Evolutionary conservation across 2,113 vertebrate genomes (phyloP).

Genomic region (Girardinichthys multiradiatus): DNA sequence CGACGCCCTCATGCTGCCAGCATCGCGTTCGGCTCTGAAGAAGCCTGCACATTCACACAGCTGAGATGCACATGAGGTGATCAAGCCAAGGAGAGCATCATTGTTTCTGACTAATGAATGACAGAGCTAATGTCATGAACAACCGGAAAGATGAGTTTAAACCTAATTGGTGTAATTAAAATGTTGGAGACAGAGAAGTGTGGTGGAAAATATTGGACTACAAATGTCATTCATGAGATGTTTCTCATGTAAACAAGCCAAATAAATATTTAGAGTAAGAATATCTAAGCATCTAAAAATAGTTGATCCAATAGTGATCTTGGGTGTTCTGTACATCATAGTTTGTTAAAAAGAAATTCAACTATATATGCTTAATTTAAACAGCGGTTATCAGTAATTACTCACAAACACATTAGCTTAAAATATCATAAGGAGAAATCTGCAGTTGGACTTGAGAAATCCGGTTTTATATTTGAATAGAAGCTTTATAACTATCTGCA

Average conservation of each 20-base stretch:
- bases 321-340: background rate
- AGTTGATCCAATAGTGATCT: background rate
- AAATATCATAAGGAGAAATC: too few relatives aligned
- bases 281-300: background rate
- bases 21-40: slow-evolving; percentile 39
- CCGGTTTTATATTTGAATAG: too few relatives aligned
- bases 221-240: background rate
- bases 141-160: background rate
- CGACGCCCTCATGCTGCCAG: slow-evolving; percentile 59
- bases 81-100: slow-evolving; percentile 28
- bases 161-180: background rate
- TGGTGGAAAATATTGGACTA: slow-evolving; percentile 5
- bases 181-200: background rate
- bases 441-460: too few relatives aligned
- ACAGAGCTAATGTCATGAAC: background rate
- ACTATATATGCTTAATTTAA: background rate
- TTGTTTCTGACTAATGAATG: slow-evolving; percentile 13
- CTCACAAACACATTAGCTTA: background rate
- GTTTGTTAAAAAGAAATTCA: too few relatives aligned
- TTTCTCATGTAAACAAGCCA: background rate
- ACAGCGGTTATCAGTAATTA: background rate
- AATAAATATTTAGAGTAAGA: background rate
- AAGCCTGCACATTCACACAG: slow-evolving; percentile 35
- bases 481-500: too few relatives aligned
- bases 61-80: slow-evolving; percentile 50